Evolutionary conservation across 2,888 invertebrate genomes (phyloP).

Genomic region (Sturmia bella): DNA sequence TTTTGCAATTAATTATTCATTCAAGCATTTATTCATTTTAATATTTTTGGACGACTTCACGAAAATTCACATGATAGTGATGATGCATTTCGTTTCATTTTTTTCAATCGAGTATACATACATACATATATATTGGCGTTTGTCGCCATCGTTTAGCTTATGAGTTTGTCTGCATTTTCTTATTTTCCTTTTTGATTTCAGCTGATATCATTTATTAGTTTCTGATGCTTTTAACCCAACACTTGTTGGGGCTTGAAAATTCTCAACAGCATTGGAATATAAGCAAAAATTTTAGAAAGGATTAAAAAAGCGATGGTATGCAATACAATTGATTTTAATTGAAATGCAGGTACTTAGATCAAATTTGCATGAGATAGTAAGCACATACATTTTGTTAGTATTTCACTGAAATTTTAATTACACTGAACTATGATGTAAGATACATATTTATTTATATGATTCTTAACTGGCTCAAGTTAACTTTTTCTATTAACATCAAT

Average conservation of each 20-base stretch:
- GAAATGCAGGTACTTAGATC: no score
- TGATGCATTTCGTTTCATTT: slow-evolving; percentile 48
- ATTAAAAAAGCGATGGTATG: no score
- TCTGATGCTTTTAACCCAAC: slow-evolving; percentile 41
- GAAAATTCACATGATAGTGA: slow-evolving; percentile 55
- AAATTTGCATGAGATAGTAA: no score
- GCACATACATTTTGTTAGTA: no score
- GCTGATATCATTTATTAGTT: slow-evolving; percentile 49
- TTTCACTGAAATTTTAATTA: no score
- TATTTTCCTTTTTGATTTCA: slow-evolving; percentile 21
- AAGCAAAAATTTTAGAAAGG: no score
- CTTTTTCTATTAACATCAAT: no score
- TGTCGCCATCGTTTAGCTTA: slow-evolving; percentile 8
- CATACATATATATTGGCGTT: slow-evolving; percentile 17
- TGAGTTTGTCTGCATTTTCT: neutral
- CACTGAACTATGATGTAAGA: no score
- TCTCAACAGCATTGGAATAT: neutral
- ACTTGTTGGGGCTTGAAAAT: neutral
- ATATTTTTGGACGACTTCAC: slow-evolving; percentile 18
- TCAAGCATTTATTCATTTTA: slow-evolving; percentile 36
- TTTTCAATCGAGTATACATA: slow-evolving; percentile 1
- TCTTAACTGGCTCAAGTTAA: no score
- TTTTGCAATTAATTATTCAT: slow-evolving; percentile 64
- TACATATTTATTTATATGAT: no score
- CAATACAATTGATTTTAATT: no score